Base-by-base conservation (phyloP, 1,140 invertebrate genomes). In the Drosophila funebris region DNA sequence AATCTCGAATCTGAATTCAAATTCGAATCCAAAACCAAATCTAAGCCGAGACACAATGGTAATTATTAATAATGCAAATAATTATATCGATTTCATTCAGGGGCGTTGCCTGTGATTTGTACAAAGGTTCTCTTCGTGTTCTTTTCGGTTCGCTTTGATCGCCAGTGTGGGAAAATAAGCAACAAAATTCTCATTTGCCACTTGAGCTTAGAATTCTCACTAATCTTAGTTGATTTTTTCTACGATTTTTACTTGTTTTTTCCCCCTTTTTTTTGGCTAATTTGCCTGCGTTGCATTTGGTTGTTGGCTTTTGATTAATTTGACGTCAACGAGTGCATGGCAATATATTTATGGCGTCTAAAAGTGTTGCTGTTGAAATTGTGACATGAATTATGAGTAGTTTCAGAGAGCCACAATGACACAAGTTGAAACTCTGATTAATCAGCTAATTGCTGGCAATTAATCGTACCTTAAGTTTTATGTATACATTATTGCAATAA, bases 21-120 rank as follows among this genome's bases (percentile, higher is more conserved):
- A 48, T 43, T 50, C 33, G 11, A 68, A 8, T 58, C 46, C 31
- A 20, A 78, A 58, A 58, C 61, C 41, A 69, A 75, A 69, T 54
- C 60, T 27, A 44, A 83, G 44, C 79, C 57, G 33, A 63, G 43
- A 73, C 71, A 88, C 83, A 87, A 88, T 88, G 75, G 78, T 87
- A 88, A 87, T 87, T 87, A 87, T 87, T 88, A 87, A 83, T 87
- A 87, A 88, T 87, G 82, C 82, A 87, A 87, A 87, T 87, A 87
- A 87, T 87, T 87, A 87, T 87, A 87, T 87, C 78, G 82, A 88
- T 87, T 87, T 77, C 75, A 83, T 76, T 85, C 83, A 76, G 78
- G 82, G 82, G 82, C 82, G 82, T 85, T 87, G 82, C 62, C 78
- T 57, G 60, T 72, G 78, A 82, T 74, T 82, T 82, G 78, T 70